Evolutionary conservation across 2,888 invertebrate genomes (phyloP).

Genomic region (Machimus atricapillus): DNA sequence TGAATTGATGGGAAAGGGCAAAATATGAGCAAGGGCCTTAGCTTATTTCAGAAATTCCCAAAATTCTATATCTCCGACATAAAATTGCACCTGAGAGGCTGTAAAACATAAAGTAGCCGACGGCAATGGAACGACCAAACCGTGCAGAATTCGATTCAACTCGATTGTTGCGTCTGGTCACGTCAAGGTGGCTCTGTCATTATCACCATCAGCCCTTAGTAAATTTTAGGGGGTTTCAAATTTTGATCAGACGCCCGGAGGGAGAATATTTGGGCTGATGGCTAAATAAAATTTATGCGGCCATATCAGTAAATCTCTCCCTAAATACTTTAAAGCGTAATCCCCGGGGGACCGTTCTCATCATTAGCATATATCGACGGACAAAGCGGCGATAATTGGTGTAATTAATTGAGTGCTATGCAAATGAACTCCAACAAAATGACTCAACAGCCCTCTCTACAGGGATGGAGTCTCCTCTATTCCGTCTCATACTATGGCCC

Average conservation of each 20-base stretch:
- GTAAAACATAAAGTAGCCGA: neutral
- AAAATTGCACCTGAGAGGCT: neutral
- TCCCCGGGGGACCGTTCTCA: conserved; percentile 24
- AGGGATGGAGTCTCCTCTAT: neutral
- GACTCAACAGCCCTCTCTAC: conserved; percentile 11
- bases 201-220: neutral
- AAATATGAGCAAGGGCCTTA: neutral
- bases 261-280: neutral
- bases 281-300: conserved; percentile 30
- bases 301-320: conserved; percentile 31
- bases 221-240: neutral
- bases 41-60: neutral
- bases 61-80: neutral
- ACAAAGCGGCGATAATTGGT: conserved; percentile 38
- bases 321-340: conserved; percentile 31
- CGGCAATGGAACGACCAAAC: neutral
- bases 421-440: conserved; percentile 31
- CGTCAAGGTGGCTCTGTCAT: neutral
- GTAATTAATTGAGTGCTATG: conserved; percentile 41
- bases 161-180: neutral
- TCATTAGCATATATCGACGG: conserved; percentile 36
- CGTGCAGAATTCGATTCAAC: neutral
- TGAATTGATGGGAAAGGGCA: neutral
- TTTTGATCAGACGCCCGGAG: neutral
- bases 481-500: neutral